Percentiles rank a stretch among this genome's conserved stretches.
phyloP scores from a whole-genome alignment of 2,113 vertebrate species.

The Stomatorhinus ivindoensis region DNA sequence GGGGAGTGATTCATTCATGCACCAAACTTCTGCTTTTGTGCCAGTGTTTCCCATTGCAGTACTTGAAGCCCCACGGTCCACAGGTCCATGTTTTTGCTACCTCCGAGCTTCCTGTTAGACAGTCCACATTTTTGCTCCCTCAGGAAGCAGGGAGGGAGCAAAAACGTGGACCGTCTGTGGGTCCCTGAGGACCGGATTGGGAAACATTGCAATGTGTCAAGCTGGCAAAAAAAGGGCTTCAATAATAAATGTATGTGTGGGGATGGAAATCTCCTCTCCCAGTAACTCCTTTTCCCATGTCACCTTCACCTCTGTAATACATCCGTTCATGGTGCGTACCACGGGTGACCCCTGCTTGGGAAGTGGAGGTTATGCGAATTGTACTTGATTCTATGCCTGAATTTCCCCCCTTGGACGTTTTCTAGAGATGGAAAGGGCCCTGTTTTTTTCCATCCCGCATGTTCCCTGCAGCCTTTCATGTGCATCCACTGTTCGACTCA shows the following conservation, averaged over 20 bases:
- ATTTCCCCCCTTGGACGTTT: background rate
- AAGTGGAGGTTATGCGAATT: background rate
- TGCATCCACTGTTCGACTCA: background rate
- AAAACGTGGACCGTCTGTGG: background rate
- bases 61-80: background rate
- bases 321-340: background rate
- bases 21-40: background rate
- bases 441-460: background rate
- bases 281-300: constrained; percentile 19
- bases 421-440: background rate
- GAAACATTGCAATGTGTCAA: constrained; percentile 38
- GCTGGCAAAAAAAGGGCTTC: constrained; percentile 33
- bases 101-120: background rate
- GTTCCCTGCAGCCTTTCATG: background rate
- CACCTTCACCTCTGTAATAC: constrained; percentile 10
- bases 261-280: background rate
- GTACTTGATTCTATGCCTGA: background rate
- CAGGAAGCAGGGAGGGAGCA: background rate
- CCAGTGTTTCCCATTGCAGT: background rate
- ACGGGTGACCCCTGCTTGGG: background rate
- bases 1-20: background rate
- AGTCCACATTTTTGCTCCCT: background rate
- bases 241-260: constrained; percentile 44
- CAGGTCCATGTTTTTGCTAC: background rate
- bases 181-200: background rate